Evolutionary conservation across 2,797 vertebrate species (phyloP), one percentile per base, ranked within the genome.

Genomic region (Rhadinocentrus ornatus): DNA sequence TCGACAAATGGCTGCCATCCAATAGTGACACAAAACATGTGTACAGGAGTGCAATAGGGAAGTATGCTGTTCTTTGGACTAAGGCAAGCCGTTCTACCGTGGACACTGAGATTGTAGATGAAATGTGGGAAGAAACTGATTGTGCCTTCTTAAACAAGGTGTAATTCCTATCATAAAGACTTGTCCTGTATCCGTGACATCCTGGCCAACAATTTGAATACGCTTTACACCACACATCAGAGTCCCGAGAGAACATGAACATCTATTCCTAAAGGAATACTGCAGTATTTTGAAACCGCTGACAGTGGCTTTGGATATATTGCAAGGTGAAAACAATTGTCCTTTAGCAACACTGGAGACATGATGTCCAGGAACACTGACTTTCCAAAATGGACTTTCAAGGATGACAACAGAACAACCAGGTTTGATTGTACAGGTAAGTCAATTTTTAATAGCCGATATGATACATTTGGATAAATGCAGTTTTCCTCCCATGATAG

Each of bases 1-100:
- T 69, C 12, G 44, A 69, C 22, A 60, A 69, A 26, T 69, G 32
- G 15, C 41, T 68, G 32, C 20, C 22, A 48, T 34, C 41, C 32
- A 68, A 50, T 18, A 12, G 6, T 20, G 41, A 46, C 3, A 26
- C 31, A 44, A 67, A 27, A 58, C 32, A 6, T 34, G 55, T 24
- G 27, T 35, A 35, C 29, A 35, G 65, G 32, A 48, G 53, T 26
- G 22, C 54, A 56, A 66, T 35, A 8, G 52, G 2, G 27, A 66
- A 66, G 8, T 41, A 13, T 12, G 13, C 63, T 29, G 31, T 6
- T 31, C 6, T 6, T 6, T 31, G 31, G 31, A 7, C 31, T 31
- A 31, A 6, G 31, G 31, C 15, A 9, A 41, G 24, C 59, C 37
- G 1, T 41, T 44, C 26, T n/a, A 29, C 37, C 15, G 0, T 61